phyloP scores from a whole-genome alignment of 2,888 invertebrate species.

The Torymus aiolomorphi region DNA sequence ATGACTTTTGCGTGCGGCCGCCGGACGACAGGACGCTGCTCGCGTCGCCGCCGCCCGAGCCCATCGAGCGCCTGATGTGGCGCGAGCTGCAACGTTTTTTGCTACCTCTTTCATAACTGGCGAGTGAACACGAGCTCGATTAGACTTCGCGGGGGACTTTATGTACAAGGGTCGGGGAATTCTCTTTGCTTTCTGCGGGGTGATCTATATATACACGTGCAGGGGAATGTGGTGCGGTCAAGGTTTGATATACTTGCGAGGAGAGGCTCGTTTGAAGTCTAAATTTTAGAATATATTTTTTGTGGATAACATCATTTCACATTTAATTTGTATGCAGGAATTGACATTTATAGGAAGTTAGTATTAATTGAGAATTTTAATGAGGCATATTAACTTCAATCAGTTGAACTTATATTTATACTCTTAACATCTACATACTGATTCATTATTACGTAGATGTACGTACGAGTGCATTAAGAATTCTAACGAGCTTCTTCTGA shows the following conservation, averaged over 20 bases:
- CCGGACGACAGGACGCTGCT: conserved; percentile 74
- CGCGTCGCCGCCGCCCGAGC: conserved; percentile 73
- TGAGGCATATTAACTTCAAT: too few species aligned
- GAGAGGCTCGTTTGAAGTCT: too few species aligned
- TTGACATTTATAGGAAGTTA: too few species aligned
- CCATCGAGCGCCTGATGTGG: conserved; percentile 72
- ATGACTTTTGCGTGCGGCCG: conserved; percentile 79
- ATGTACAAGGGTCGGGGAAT: conserved; percentile 31
- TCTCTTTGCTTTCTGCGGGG: background rate
- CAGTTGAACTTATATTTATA: too few species aligned
- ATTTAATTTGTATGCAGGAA: too few species aligned
- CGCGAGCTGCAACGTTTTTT: conserved; percentile 66
- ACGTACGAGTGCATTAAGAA: background rate
- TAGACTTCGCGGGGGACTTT: background rate
- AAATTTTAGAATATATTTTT: too few species aligned
- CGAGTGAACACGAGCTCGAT: background rate
- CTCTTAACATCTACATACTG: too few species aligned
- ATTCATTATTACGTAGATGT: background rate
- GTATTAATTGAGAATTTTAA: too few species aligned
- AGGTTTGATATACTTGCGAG: too few species aligned
- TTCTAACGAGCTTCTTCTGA: background rate
- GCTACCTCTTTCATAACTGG: conserved; percentile 32
- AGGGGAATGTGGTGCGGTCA: too few species aligned
- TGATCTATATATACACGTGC: too few species aligned
- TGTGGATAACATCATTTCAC: too few species aligned